phyloP scores from a whole-genome alignment of 2,797 vertebrate species.

The Eulemur rubriventer region DNA sequence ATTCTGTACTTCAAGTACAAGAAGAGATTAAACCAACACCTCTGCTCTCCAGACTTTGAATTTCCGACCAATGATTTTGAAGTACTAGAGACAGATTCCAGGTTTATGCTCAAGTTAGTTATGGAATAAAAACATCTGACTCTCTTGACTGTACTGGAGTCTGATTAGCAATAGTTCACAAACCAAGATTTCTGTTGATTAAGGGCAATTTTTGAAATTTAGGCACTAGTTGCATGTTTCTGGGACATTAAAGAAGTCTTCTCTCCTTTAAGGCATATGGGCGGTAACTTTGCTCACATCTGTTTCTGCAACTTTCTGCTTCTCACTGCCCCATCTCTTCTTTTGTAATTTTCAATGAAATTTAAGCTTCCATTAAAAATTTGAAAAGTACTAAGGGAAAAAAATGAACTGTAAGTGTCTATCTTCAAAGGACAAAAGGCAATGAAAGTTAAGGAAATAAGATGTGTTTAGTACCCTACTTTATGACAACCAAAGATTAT shows the following conservation, averaged over 20 bases:
- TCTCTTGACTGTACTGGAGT: background rate
- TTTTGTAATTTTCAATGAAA: constrained; percentile 60
- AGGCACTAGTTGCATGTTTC: background rate
- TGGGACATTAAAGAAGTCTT: background rate
- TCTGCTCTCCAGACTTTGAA: background rate
- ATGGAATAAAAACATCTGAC: background rate
- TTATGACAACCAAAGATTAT: constrained; percentile 70
- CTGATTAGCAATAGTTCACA: background rate
- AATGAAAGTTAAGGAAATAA: constrained; percentile 72
- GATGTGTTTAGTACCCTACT: constrained; percentile 69
- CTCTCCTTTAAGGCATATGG: background rate
- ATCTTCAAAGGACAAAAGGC: constrained; percentile 57
- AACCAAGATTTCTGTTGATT: background rate
- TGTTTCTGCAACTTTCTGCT: background rate
- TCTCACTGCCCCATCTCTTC: constrained; percentile 14
- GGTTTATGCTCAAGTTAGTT: background rate
- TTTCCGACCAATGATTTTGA: background rate
- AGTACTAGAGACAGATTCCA: background rate
- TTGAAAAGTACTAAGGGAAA: constrained; percentile 44
- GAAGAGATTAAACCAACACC: background rate
- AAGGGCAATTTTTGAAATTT: constrained; percentile 3
- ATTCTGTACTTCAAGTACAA: background rate
- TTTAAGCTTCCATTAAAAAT: constrained; percentile 68
- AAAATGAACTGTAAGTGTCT: constrained; percentile 49
- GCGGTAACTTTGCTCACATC: background rate